Base-by-base conservation (phyloP, 2,797 vertebrate genomes). In the Chrosomus eos region DNA sequence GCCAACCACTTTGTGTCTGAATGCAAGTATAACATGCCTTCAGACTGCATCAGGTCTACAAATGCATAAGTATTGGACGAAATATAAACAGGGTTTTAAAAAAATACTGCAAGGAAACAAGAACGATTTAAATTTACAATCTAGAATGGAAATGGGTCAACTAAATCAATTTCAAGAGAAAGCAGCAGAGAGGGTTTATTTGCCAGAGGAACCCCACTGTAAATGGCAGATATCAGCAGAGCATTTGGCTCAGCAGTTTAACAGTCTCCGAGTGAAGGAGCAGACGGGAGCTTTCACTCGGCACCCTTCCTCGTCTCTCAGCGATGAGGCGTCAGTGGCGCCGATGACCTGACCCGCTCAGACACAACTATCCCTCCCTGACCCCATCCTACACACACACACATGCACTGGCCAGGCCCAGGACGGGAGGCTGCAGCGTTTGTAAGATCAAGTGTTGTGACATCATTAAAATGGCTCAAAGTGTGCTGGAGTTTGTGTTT, bases 311-410 rank as follows among this genome's bases (percentile, higher is more conserved):
- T 82, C 18, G 60, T 94, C 93, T 93, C 92, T 95, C 94, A 93
- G 90, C 93, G 88, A 84, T 87, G 78, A 45, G 89, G 89, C 86
- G 88, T 91, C 90, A 68, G 91, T 93, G 95, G 94, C 94, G 94
- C 94, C 94, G 51, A 80, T 89, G 89, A 90, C 87, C 81, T 78
- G 85, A 87, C 90, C 89, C 62, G 19, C 90, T 91, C 91, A 96
- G 95, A 95, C 95, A 95, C 92, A 96, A 93, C 92, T 90, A 94
- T 95, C 84, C 66, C 71, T 28, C 45, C 45, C 28, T 31, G 67
- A 58, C 86, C 36, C 77, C 1, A 38, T 55, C 48, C 31, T 23
- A n/a, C 71, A 60, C 67, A 83, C 86, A 60, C 82, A 82, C 55
- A 72, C 53, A 3, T 13, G 14, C 51, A 80, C 71, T 45, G 79